Evolutionary conservation across 2,113 vertebrate genomes (phyloP).

Genomic region (Glaucomys volans): DNA sequence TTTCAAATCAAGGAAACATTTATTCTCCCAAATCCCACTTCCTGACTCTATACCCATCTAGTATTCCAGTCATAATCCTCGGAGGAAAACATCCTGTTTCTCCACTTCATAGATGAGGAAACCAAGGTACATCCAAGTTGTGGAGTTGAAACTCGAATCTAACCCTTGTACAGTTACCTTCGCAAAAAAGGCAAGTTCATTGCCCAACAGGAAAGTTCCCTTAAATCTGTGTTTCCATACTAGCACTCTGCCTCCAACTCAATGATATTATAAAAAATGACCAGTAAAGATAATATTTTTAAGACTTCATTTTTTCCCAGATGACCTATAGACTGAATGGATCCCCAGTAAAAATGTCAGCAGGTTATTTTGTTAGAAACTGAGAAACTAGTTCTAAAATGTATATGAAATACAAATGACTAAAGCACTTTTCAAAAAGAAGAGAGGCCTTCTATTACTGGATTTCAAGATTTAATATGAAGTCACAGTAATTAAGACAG

Average conservation of each 20-base stretch:
- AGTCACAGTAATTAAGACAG: background rate
- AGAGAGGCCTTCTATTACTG: background rate
- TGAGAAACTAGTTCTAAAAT: background rate
- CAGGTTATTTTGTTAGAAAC: background rate
- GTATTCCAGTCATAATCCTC: background rate
- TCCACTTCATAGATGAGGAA: background rate
- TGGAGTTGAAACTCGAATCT: background rate
- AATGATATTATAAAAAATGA: background rate
- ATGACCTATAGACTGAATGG: background rate
- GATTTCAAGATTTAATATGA: background rate
- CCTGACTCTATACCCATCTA: background rate
- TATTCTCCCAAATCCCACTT: background rate
- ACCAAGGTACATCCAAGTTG: background rate
- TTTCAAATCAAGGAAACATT: slow-evolving; percentile 23
- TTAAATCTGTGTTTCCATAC: background rate
- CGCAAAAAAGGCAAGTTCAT: background rate
- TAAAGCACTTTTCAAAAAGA: background rate
- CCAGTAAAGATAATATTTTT: background rate
- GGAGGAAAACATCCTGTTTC: background rate
- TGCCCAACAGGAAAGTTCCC: background rate
- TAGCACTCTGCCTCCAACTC: background rate
- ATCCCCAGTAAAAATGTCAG: background rate
- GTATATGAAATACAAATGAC: background rate
- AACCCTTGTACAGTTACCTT: background rate
- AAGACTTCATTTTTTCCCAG: background rate